Base-by-base conservation (phyloP, 2,113 vertebrate species). In the Ptyas mucosa region DNA sequence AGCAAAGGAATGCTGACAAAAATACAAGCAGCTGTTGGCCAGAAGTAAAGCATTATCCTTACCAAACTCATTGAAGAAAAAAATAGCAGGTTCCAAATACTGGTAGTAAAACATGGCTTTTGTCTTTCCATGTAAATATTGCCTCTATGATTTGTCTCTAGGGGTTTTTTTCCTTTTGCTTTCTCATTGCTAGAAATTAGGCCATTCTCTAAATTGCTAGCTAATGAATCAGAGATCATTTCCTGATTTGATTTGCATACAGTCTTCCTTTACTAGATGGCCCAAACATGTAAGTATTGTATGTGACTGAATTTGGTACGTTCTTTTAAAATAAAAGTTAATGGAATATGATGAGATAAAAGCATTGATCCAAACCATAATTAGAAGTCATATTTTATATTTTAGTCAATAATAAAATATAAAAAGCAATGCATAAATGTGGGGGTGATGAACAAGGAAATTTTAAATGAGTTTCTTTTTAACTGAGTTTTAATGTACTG, bases 391-490 rank as follows among this genome's bases (percentile, higher is more conserved):
- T 51, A 87, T 88, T 93, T 85, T 85, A 39, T 91, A 34, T 89
- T 43, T 89, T 53, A 0, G 2, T n/a, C 91, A 95, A 91, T 54
- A 10, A n/a, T 5, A 87, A 89, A 87, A 93, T 6, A 12, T 23
- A 46, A 93, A 96, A 95, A 58, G 88, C 54, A 46, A 64, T 92
- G 86, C 94, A 89, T 91, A 29, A 91, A 93, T 91, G 87, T 92
- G 85, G 69, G 64, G 2, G 89, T 8, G 85, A 46, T 92, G 90
- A 90, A 89, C 11, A 94, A 93, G 92, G 91, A 90, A 95, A 91
- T 93, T 24, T 94, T 64, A 94, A 94, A 94, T 95, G 95, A 43
- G 21, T 89, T 26, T 91, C 85, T 87, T 97, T 94, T 90, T 87
- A 87, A 0, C 23, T 89, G 69, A 21, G 49, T 52, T 94, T 94